A percentile compares a stretch with the other conserved stretches of the same genome.
Evolutionary conservation across 2,113 vertebrate genomes (phyloP).

Genomic region (Eulacestoma nigropectus): DNA sequence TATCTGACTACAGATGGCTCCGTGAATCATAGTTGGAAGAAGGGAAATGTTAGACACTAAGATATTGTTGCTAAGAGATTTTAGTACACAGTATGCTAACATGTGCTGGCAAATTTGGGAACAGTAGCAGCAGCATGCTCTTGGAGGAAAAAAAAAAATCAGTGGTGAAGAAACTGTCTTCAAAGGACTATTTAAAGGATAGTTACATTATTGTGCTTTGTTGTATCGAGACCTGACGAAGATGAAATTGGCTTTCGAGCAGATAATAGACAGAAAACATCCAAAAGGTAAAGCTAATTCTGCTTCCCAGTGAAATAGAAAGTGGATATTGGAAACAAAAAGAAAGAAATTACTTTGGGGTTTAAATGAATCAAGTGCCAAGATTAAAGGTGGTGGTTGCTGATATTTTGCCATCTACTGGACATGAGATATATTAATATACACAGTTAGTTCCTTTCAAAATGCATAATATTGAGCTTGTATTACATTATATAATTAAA

Average conservation of each 20-base stretch:
- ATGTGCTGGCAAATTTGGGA: conserved; percentile 52
- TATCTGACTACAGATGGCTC: conserved; percentile 73
- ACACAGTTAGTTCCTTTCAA: background rate
- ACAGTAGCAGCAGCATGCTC: conserved; percentile 42
- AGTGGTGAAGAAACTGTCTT: conserved; percentile 50
- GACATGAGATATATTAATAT: background rate
- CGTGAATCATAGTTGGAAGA: conserved; percentile 68
- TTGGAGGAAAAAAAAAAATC: conserved; percentile 39
- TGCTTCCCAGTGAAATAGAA: background rate
- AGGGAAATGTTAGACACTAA: conserved; percentile 61
- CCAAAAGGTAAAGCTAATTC: conserved; percentile 22
- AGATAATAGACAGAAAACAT: background rate
- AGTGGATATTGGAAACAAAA: background rate
- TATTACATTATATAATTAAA: background rate
- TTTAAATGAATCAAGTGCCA: background rate
- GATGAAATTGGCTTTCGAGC: conserved; percentile 19
- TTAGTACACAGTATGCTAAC: conserved; percentile 56
- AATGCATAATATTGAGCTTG: background rate
- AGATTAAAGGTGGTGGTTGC: background rate
- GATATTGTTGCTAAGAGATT: conserved; percentile 72
- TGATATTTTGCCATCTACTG: conserved; percentile 43
- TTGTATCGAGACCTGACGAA: conserved; percentile 29
- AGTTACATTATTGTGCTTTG: background rate
- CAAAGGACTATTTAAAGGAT: conserved; percentile 61
- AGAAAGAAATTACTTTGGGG: background rate